Base-by-base conservation (phyloP, 2,888 invertebrate genomes). In the Drosophila melanocephala region DNA sequence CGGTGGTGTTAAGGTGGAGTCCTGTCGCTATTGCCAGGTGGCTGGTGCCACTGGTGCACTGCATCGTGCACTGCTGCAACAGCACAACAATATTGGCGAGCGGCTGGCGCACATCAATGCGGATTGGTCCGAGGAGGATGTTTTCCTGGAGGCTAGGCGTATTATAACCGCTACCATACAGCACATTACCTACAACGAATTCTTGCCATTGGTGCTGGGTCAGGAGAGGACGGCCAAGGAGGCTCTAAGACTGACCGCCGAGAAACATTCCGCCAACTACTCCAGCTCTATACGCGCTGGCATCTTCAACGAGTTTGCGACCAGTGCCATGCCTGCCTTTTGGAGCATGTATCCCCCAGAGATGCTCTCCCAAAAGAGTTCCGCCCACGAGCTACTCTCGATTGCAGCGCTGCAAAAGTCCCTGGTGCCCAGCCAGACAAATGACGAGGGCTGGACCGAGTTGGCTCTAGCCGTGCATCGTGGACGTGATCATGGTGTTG, bases 121-220 rank as follows among this genome's bases (percentile, higher is more conserved):
- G 0, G 96, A 96, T 87, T 97, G 97, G 97, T 95, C 96, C 72
- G 97, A 97, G 89, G 95, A 96, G 47, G 95, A 95, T 0, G 91
- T 97, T 22, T 97, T 97, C 92, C 94, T 96, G 79, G 97, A 97
- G 92, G 95, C 97, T 5, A 95, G 96, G 60, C 94, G 97, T 56
- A 96, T 96, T 16, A 95, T 97, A 16, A 95, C 96, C 0, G 97
- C 97, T 0, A 95, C 97, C 92, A 95, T 97, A 50, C 97, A 97
- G 80, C 97, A 97, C 86, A 96, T 97, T 66, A 97, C 97, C 0
- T 96, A 96, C 92, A 97, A 96, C 86, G 97, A 97, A 92, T 97
- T 96, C 93, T 93, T 97, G 68, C 97, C 97, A 0, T 96, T 96
- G 63, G 94, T 97, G 16, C 93, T 97, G 55, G 97, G 97, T 70